Evolutionary conservation across 2,797 vertebrate species (phyloP), one percentile per base, ranked within the genome.

Genomic region (Australoheros facetus): DNA sequence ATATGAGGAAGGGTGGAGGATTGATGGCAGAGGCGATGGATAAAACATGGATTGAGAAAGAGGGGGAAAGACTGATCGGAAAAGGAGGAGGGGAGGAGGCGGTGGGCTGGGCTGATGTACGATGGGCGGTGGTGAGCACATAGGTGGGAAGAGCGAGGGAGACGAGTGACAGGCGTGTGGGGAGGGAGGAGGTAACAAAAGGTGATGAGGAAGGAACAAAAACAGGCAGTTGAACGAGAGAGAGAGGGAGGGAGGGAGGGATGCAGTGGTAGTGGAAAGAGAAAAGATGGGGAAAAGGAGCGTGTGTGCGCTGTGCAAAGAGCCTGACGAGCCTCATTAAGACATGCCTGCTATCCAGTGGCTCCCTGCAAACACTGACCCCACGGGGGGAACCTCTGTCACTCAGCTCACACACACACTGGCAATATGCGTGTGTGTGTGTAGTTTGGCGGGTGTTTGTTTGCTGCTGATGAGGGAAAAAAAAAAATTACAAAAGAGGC

Each of bases 301-400:
- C 58, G 74, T 3, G 23, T 55, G 82, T 28, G 73, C 70, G 87
- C 10, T 70, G 84, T 34, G 26, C 57, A 87, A 64, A 84, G 85
- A 90, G 88, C 79, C 88, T 88, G 85, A 92, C 81, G 86, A 92
- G 91, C 85, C 90, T 93, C 92, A 92, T 94, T 93, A 93, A 91
- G 90, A 92, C 84, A 85, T 64, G 89, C 58, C 90, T 92, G 82
- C 79, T 69, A 80, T 83, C 88, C 84, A 60, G 86, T 56, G 2
- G 81, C 85, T 86, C 88, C 90, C 91, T 82, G 90, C 78, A 89
- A 87, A 88, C 76, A 66, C 80, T 91, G 90, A 93, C 89, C 92
- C 88, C 84, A 77, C 76, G 54, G 87, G 87, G 87, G 85, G 89
- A 84, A 85, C 85, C 86, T 88, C 87, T 92, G 89, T 85, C 91